Conservation (phyloP, 2,888 invertebrate genomes). For the Tenthredo amoena region DNA sequence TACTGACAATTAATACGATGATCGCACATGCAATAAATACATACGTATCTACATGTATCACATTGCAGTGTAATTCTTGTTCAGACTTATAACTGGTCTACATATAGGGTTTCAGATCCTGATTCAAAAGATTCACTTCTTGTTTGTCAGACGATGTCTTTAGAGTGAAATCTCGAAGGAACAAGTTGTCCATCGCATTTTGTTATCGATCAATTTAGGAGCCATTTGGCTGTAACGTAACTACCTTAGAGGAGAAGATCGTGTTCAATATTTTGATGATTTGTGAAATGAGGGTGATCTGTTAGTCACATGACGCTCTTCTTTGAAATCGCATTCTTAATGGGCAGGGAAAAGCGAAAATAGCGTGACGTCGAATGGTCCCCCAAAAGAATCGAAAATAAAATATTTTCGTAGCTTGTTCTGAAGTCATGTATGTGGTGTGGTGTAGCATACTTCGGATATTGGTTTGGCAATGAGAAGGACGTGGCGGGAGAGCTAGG, state of each 20-base stretch:
- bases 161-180: not conserved
- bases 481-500: not conserved
- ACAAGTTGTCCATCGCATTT: not conserved
- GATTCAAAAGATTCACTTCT: not conserved
- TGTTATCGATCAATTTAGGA: not conserved
- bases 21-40: not conserved
- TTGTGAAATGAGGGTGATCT: not conserved
- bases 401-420: not conserved
- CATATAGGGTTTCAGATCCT: not conserved
- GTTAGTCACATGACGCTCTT: not conserved
- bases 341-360: not conserved
- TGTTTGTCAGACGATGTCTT: not conserved
- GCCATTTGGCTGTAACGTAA: not conserved
- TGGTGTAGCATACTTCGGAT: not conserved
- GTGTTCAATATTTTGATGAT: not conserved
- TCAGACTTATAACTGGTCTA: not conserved
- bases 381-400: not conserved
- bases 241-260: not conserved
- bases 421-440: not conserved
- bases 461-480: not conserved
- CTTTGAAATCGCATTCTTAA: not conserved
- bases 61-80: not conserved
- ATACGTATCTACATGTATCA: not conserved
- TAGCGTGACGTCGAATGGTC: not conserved
- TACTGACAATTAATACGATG: not conserved